These are phyloP conservation scores for Melikaiella ostensackeni DNA, from an alignment of 2,888 invertebrate species.

Conservation along the genomic window DNA sequence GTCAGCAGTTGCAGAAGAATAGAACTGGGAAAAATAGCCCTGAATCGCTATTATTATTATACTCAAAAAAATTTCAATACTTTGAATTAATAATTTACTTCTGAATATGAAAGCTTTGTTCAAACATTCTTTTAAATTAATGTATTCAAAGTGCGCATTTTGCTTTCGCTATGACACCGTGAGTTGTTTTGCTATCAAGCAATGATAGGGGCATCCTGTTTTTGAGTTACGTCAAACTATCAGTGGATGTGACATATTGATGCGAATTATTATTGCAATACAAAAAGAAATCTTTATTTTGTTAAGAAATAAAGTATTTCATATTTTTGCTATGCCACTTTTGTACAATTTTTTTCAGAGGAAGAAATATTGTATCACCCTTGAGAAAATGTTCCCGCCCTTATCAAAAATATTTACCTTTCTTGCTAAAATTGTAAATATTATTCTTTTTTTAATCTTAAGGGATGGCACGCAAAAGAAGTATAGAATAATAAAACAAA, in stretches of 20 bases:
- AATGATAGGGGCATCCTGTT: slow-evolving; percentile 32
- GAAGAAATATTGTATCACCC: not conserved
- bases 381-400: not conserved
- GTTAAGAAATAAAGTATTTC: not conserved
- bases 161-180: slow-evolving; percentile 21
- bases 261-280: not conserved
- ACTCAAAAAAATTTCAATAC: not conserved
- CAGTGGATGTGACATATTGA: not conserved
- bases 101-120: not conserved
- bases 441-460: not conserved
- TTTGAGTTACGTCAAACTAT: slow-evolving; percentile 20
- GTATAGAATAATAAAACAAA: not conserved
- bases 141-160: slow-evolving; percentile 7
- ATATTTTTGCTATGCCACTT: not conserved
- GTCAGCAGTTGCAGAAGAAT: slow-evolving; percentile 10
- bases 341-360: not conserved
- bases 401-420: not conserved
- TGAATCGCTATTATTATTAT: not conserved
- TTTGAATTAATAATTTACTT: not conserved
- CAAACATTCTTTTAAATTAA: too few relatives aligned
- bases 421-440: not conserved
- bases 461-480: not conserved
- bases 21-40: not conserved
- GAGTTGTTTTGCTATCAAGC: slow-evolving; percentile 7
- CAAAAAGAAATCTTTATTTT: not conserved